Percentiles rank a stretch among this genome's conserved stretches.
Evolutionary conservation across 1,140 invertebrate genomes (phyloP).

Genomic region (Cydia amplana): DNA sequence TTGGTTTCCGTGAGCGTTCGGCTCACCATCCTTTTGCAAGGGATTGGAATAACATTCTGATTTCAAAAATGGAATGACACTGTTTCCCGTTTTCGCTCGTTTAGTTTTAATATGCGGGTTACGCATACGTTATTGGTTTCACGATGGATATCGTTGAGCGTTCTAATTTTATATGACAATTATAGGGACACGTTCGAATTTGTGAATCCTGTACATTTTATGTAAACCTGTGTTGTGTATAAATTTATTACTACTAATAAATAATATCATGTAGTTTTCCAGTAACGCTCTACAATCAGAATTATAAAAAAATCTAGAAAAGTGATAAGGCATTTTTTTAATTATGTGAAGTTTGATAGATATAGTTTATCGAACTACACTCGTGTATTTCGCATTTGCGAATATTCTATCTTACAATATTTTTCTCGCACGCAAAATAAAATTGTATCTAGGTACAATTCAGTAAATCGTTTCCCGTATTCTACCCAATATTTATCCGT

Average conservation of each 20-base stretch:
- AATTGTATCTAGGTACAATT: not conserved
- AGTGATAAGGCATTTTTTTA: too few relatives aligned
- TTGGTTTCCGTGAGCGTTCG: too few relatives aligned
- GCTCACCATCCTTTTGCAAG: not conserved
- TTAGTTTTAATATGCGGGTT: conserved; percentile 35
- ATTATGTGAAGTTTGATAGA: too few relatives aligned
- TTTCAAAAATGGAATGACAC: conserved; percentile 78
- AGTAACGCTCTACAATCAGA: too few relatives aligned
- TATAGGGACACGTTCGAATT: not conserved
- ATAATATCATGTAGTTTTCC: not conserved
- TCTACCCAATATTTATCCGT: conserved; percentile 13
- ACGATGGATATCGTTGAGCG: conserved; percentile 9
- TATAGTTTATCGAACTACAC: not conserved
- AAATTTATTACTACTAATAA: not conserved
- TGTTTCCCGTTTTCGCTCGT: conserved; percentile 66
- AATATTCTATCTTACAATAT: not conserved
- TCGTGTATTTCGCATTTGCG: not conserved
- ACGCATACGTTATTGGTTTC: conserved; percentile 33
- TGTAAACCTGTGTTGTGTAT: too few relatives aligned
- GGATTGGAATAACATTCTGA: conserved; percentile 39
- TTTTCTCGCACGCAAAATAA: not conserved
- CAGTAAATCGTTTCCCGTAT: not conserved
- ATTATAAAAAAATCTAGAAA: too few relatives aligned
- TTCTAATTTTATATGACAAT: conserved; percentile 9
- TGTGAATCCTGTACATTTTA: too few relatives aligned